A percentile compares a stretch with the other conserved stretches of the same genome.
These are phyloP conservation scores for Drosophila lowei DNA, from an alignment of 1,140 invertebrate species.

Conservation along the genomic window DNA sequence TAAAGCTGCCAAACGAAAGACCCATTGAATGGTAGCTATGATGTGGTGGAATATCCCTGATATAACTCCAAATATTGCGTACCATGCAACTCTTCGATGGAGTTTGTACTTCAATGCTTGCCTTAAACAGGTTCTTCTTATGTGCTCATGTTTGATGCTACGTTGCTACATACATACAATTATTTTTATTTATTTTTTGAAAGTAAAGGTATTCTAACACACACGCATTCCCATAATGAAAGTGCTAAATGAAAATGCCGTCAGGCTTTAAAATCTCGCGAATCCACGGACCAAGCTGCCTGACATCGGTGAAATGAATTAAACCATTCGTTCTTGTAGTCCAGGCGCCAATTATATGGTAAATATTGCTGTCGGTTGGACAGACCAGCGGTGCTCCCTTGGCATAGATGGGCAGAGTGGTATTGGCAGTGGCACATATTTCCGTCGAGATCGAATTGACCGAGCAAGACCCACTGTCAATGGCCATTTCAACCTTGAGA, in stretches of 20 bases:
- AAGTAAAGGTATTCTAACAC: too few species aligned
- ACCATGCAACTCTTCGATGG: too few species aligned
- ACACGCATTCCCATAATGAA: too few species aligned
- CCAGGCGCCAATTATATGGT: conserved; percentile 23
- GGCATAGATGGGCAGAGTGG: not conserved
- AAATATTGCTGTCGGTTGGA: not conserved
- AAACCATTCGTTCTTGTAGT: not conserved
- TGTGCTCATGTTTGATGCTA: too few species aligned
- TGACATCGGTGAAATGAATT: not conserved
- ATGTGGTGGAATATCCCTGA: conserved; percentile 87
- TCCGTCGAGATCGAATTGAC: not conserved
- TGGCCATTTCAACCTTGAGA: not conserved
- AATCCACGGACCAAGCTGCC: conserved; percentile 15
- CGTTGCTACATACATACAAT: too few species aligned
- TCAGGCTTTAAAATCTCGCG: not conserved
- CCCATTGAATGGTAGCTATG: conserved; percentile 7
- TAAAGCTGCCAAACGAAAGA: conserved; percentile 5
- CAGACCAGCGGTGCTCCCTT: conserved; percentile 31
- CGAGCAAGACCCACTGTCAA: not conserved
- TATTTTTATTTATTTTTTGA: too few species aligned
- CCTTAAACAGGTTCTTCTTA: too few species aligned
- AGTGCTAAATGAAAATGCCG: not conserved
- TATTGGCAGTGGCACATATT: not conserved
- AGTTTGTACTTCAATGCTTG: too few species aligned
- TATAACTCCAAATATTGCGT: conserved; percentile 85